These are phyloP conservation scores for Nasonia giraulti DNA, from an alignment of 1,140 invertebrate genomes.

Conservation along the genomic window DNA sequence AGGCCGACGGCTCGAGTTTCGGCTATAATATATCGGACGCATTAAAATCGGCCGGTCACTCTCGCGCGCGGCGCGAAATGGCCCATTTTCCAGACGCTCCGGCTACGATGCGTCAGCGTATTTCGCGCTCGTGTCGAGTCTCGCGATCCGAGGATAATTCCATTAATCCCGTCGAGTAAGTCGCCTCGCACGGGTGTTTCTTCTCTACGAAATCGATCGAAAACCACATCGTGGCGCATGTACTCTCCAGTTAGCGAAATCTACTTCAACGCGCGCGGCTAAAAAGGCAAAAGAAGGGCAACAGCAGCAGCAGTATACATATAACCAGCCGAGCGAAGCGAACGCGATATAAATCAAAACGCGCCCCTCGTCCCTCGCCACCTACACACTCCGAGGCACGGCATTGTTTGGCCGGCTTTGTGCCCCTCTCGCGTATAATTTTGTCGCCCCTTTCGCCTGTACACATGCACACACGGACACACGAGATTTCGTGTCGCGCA, in stretches of 20 bases:
- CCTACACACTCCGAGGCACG: not conserved
- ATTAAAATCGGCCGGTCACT: not conserved
- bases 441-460: not conserved
- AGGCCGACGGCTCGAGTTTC: no score
- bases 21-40: not conserved
- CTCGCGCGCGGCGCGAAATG: not conserved
- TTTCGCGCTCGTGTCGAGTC: not conserved
- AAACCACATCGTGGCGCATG: no score
- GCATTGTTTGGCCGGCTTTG: not conserved
- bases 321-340: not conserved
- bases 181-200: no score
- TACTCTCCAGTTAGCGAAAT: not conserved
- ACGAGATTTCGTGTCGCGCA: not conserved
- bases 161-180: no score
- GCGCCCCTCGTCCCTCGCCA: not conserved
- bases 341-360: conserved; percentile 1
- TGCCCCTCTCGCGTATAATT: not conserved
- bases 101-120: not conserved
- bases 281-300: not conserved
- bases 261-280: not conserved
- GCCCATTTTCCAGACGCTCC: no score
- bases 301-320: not conserved
- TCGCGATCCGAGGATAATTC: not conserved
- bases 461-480: not conserved
- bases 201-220: not conserved